phyloP scores from a whole-genome alignment of 2,888 invertebrate species.

The Cephus spinipes region DNA sequence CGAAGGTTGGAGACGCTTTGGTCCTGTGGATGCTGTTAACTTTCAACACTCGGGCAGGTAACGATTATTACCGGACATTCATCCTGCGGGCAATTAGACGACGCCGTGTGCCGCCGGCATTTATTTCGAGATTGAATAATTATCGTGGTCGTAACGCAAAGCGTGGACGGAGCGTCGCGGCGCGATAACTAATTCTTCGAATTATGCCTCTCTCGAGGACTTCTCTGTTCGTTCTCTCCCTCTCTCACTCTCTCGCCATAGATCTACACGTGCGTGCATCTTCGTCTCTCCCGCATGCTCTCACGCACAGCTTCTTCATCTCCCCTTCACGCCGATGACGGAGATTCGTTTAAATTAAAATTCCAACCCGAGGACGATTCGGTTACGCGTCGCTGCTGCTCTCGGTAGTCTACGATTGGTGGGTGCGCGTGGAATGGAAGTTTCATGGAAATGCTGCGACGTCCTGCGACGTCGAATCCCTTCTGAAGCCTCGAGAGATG shows the following conservation, averaged over 20 bases:
- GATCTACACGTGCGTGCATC: neutral
- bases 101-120: neutral
- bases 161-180: constrained; percentile 1
- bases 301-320: neutral
- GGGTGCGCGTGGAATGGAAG: neutral
- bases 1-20: neutral
- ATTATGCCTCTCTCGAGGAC: neutral
- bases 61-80: constrained; percentile 7
- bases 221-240: neutral
- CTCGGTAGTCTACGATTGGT: neutral
- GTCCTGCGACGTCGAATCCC: neutral
- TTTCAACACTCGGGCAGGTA: constrained; percentile 4
- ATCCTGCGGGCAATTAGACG: constrained; percentile 8
- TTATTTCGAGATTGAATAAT: constrained; percentile 8
- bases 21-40: neutral
- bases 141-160: neutral
- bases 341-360: neutral
- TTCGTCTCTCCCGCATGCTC: neutral
- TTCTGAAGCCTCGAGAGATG: neutral
- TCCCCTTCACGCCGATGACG: neutral
- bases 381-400: neutral
- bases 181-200: constrained; percentile 4
- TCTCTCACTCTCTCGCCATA: neutral
- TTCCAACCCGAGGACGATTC: neutral
- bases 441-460: neutral